phyloP scores from a whole-genome alignment of 2,797 vertebrate species.

The Novumbra hubbsi region DNA sequence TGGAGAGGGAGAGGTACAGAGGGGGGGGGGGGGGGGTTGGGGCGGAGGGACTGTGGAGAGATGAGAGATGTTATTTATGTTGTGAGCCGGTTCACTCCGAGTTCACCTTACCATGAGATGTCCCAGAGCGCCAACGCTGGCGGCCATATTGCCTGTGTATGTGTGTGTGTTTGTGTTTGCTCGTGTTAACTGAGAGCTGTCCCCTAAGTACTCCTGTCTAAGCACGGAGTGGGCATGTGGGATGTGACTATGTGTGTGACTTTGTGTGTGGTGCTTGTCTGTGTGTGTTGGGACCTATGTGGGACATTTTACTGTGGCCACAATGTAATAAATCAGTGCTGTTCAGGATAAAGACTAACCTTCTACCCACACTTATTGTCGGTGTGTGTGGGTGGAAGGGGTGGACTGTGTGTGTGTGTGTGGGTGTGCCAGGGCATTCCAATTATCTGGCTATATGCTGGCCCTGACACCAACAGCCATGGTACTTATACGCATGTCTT shows the following conservation, averaged over 20 bases:
- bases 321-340: constrained; percentile 70
- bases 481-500: no score
- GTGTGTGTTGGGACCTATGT: constrained; percentile 26
- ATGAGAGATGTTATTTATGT: constrained; percentile 77
- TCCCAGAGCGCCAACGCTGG: constrained; percentile 67
- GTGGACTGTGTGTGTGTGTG: constrained; percentile 3
- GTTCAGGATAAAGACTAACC: constrained; percentile 65
- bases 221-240: constrained; percentile 46
- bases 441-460: no score
- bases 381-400: constrained; percentile 7
- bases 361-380: constrained; percentile 55
- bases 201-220: constrained; percentile 55
- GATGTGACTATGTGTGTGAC: background rate
- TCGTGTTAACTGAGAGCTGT: constrained; percentile 53
- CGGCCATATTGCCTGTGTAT: constrained; percentile 47
- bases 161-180: constrained; percentile 24
- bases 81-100: constrained; percentile 78
- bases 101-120: constrained; percentile 80
- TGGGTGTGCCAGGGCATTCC: constrained; percentile 1
- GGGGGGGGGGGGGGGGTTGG: constrained; percentile 27
- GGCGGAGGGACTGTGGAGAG: constrained; percentile 31
- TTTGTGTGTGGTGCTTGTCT: background rate
- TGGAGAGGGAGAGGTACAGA: constrained; percentile 18
- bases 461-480: no score
- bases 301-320: constrained; percentile 61